Percentiles rank a stretch among this genome's conserved stretches.
phyloP scores from a whole-genome alignment of 2,888 invertebrate genomes.

The Rhingia campestris region DNA sequence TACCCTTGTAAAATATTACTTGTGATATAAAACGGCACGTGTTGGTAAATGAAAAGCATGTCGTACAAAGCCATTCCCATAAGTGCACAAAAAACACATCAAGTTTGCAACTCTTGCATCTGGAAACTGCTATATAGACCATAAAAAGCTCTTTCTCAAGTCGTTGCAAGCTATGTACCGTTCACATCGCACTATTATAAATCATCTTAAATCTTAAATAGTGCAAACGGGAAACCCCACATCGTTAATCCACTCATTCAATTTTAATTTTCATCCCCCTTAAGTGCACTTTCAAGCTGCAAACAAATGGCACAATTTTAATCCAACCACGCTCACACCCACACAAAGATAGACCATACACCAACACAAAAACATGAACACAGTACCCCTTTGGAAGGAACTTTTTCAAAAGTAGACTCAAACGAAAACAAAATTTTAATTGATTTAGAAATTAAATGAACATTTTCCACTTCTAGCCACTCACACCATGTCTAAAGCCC shows the following conservation, averaged over 20 bases:
- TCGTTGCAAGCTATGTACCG: constrained; percentile 34
- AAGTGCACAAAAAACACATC: neutral
- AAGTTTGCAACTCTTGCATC: constrained; percentile 44
- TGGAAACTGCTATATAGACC: constrained; percentile 42
- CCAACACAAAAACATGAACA: neutral
- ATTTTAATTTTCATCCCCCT: constrained; percentile 69
- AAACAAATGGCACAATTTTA: constrained; percentile 63
- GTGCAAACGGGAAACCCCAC: constrained; percentile 56
- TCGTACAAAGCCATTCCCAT: too few relatives aligned
- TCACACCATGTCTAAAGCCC: neutral
- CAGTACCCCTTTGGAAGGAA: constrained; percentile 34
- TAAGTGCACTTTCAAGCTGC: constrained; percentile 63
- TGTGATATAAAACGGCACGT: too few relatives aligned
- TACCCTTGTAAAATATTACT: too few relatives aligned
- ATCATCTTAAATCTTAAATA: constrained; percentile 63
- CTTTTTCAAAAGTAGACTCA: constrained; percentile 54
- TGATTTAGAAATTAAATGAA: constrained; percentile 72
- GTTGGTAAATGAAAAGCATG: too few relatives aligned
- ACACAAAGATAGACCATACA: neutral
- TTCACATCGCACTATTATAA: constrained; percentile 41
- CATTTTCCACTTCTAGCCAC: constrained; percentile 60
- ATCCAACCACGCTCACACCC: constrained; percentile 37
- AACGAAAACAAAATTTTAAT: constrained; percentile 72
- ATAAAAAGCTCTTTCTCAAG: constrained; percentile 25
- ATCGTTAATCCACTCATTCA: constrained; percentile 68